A percentile compares a stretch with the other conserved stretches of the same genome.
Conservation (phyloP, 2,888 invertebrate species). For the Adelognathus sp. region DNA sequence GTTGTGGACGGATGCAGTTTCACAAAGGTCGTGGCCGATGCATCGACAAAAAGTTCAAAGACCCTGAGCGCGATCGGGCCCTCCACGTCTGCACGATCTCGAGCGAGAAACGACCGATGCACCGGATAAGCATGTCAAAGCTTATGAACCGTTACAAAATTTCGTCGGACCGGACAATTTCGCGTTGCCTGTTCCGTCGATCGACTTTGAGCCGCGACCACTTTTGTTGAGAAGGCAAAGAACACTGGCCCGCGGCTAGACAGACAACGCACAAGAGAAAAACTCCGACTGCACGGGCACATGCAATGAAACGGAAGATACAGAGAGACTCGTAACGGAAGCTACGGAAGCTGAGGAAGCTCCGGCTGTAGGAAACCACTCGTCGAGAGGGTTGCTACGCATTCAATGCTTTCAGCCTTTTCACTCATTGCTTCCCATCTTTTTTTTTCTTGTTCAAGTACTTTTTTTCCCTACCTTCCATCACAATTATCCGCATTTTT, state of each 20-base stretch:
- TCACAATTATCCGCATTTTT: constrained; percentile 52
- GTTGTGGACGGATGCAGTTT: constrained; percentile 52
- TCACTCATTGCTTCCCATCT: constrained; percentile 54
- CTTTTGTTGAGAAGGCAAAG: constrained; percentile 9
- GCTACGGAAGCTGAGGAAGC: constrained; percentile 19
- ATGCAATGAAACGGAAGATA: constrained; percentile 48
- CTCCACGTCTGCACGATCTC: constrained; percentile 13
- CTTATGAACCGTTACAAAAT: constrained; percentile 39
- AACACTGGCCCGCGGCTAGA: background rate
- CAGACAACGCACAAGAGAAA: background rate
- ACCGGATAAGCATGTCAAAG: constrained; percentile 36
- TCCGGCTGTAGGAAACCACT: constrained; percentile 37
- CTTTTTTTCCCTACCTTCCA: constrained; percentile 27
- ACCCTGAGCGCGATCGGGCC: constrained; percentile 7
- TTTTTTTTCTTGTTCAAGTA: background rate
- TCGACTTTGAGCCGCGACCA: constrained; percentile 19
- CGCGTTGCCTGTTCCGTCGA: constrained; percentile 28
- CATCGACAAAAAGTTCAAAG: constrained; percentile 59
- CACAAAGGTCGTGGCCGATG: constrained; percentile 55
- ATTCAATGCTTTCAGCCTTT: constrained; percentile 57
- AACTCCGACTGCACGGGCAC: constrained; percentile 23
- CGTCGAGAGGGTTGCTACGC: constrained; percentile 25
- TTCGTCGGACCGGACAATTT: constrained; percentile 13
- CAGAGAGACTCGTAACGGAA: constrained; percentile 23
- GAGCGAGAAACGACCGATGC: background rate